Conservation (phyloP, 2,888 invertebrate species). For the Lepidocyrtoides sp. region DNA sequence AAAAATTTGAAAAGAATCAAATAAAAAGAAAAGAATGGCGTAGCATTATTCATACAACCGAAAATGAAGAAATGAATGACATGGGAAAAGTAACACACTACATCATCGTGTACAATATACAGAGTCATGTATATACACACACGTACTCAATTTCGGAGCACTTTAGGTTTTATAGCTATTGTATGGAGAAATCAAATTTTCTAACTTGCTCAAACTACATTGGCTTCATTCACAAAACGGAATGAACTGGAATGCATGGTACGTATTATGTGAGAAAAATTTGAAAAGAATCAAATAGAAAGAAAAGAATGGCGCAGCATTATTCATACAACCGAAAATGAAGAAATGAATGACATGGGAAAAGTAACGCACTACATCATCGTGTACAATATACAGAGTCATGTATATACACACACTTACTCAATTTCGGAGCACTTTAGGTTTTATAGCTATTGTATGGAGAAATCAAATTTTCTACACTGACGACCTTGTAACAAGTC, state of each 20-base stretch:
- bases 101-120: too few species aligned
- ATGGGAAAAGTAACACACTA: neutral
- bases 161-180: conserved; percentile 57
- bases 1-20: neutral
- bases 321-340: neutral
- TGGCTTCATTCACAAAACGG: neutral
- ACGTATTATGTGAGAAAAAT: neutral
- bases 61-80: conserved; percentile 4
- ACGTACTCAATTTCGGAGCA: neutral
- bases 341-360: neutral
- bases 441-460: conserved; percentile 56
- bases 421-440: conserved; percentile 46
- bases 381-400: too few species aligned
- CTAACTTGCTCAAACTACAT: conserved; percentile 4
- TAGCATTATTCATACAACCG: neutral
- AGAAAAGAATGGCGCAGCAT: too few species aligned
- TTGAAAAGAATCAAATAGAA: neutral
- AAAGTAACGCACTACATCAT: neutral
- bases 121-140: neutral
- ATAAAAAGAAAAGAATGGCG: neutral
- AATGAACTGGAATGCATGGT: neutral
- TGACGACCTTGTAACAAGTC: conserved; percentile 71
- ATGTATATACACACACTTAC: neutral
- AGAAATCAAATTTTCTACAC: conserved; percentile 78
- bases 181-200: conserved; percentile 71